Evolutionary conservation across 2,888 invertebrate species (phyloP), one percentile per base, ranked within the genome.

Genomic region (Subacronicta megacephala): DNA sequence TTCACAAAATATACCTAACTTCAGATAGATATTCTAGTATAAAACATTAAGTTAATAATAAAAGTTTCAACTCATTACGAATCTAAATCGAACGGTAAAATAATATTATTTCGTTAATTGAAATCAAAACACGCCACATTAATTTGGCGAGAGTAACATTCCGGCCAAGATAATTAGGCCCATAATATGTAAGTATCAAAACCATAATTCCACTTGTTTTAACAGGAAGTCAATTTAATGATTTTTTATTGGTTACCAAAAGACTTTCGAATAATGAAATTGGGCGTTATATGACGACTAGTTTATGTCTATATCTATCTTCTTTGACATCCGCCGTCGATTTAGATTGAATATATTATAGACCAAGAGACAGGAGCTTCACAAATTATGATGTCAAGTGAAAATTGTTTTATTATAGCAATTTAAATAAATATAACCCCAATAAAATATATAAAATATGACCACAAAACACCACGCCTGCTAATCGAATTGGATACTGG

Each of bases 201-300:
- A 75, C 52, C 62, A 71, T 75, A 65, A 62, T 65, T 62, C 72
- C 56, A 59, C 72, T 72, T 76, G 66, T 76, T 65, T 67, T 59
- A 75, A 83, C 90, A 86, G 90, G 91, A 91, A 90, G 89, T 90
- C 80, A 78, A 84, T 87, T 66, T 86, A 89, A 87, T 85, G 81
- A 80, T 64, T 55, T 84, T 85, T 89, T 90, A 90, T 90, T 86
- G 81, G 79, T 70, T 72, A 79, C 72, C 77, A 75, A 76, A 31
- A 80, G 80, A 85, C 89, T 89, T 90, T 90, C 88, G 77, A 86
- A 82, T 78, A 73, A 65, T 75, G 75, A 78, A 78, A 72, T 72
- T 62, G 70, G 56, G 72, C 68, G 72, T 65, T 77, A 75, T 78
- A 80, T 69, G 62, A 49, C 72, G 68, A 71, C 81, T 75, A 74